phyloP scores from a whole-genome alignment of 2,888 invertebrate species.

The Pogonocherus hispidulus region DNA sequence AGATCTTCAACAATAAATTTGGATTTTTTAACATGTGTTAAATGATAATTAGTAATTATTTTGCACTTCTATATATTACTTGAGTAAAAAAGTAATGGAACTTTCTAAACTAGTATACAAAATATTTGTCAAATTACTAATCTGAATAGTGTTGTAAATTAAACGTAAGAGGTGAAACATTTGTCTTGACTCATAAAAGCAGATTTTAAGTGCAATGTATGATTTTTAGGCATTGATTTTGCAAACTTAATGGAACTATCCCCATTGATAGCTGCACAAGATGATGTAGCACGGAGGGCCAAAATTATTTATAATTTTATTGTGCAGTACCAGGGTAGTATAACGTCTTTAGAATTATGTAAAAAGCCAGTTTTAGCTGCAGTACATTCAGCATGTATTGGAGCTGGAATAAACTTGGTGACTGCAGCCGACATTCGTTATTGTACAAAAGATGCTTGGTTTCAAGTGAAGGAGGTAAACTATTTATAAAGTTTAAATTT shows the following conservation, averaged over 20 bases:
- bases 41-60: too few species aligned
- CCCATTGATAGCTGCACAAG: conserved; percentile 73
- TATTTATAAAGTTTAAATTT: background rate
- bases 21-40: too few species aligned
- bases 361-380: conserved; percentile 92
- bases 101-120: too few species aligned
- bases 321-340: conserved; percentile 80
- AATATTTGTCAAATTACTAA: too few species aligned
- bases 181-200: too few species aligned
- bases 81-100: too few species aligned
- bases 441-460: conserved; percentile 91
- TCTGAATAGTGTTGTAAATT: too few species aligned
- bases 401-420: conserved; percentile 91
- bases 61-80: too few species aligned
- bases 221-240: conserved; percentile 79
- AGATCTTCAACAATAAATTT: too few species aligned
- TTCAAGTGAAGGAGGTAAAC: conserved; percentile 87
- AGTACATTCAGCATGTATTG: conserved; percentile 90
- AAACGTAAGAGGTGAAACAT: too few species aligned
- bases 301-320: conserved; percentile 76
- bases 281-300: conserved; percentile 86
- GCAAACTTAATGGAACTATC: conserved; percentile 74
- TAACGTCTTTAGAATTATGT: conserved; percentile 88
- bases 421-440: conserved; percentile 92
- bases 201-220: too few species aligned